Conservation (phyloP, 2,113 vertebrate genomes). For the Struthio camelus region DNA sequence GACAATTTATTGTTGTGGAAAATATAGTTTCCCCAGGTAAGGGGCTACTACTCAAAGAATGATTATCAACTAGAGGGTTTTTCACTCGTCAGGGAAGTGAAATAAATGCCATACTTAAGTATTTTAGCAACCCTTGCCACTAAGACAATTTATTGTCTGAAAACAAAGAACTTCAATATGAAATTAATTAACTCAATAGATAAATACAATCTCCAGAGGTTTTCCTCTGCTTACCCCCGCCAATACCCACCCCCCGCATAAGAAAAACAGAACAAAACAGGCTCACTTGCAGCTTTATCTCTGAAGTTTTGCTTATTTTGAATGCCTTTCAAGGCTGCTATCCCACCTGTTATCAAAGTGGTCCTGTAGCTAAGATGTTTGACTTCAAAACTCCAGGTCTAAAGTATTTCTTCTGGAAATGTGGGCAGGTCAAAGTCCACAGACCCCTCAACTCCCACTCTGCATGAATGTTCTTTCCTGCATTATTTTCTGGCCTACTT, state of each 20-base stretch:
- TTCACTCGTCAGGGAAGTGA: not conserved
- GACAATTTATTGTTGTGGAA: not conserved
- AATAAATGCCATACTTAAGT: conserved; percentile 7
- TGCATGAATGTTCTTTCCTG: not conserved
- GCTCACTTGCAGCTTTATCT: not conserved
- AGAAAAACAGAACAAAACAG: not conserved
- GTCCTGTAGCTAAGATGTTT: not conserved
- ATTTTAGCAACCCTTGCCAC: not conserved
- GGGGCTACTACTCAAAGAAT: not conserved
- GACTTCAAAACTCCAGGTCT: not conserved
- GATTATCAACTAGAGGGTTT: not conserved
- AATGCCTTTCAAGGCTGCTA: not conserved
- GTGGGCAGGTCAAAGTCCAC: not conserved
- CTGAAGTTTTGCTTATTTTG: not conserved
- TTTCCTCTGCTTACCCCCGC: not conserved
- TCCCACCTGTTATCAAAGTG: not conserved
- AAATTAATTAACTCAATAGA: not conserved
- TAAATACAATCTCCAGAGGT: not conserved
- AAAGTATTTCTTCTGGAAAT: not conserved
- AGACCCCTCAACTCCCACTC: not conserved
- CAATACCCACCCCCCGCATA: not conserved
- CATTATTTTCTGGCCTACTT: not conserved
- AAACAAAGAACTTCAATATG: conserved; percentile 20
- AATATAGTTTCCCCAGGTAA: not conserved
- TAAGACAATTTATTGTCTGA: not conserved